Conservation (phyloP, 2,888 invertebrate species). For the Amphipyra tragopoginis region DNA sequence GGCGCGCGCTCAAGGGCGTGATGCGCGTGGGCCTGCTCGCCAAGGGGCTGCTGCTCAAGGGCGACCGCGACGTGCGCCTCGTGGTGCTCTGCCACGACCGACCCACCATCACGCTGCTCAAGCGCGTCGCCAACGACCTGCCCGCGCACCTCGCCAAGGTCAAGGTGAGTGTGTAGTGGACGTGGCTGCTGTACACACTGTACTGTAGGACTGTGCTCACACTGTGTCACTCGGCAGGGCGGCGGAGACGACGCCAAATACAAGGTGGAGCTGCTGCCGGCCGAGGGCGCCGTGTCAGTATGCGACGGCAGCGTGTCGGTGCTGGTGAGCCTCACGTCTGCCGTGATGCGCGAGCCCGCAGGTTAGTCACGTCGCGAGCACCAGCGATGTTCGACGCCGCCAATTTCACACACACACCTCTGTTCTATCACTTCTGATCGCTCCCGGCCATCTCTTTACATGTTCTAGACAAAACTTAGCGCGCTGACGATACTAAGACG, state of each 20-base stretch:
- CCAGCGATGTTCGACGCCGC: conserved; percentile 70
- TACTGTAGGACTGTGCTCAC: too few species aligned
- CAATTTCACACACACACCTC: conserved; percentile 73
- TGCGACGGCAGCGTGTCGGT: conserved; percentile 94
- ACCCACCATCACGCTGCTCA: conserved; percentile 96
- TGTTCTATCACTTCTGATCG: conserved; percentile 49
- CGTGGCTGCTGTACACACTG: not conserved
- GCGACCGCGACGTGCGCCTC: conserved; percentile 96
- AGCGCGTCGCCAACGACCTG: conserved; percentile 95
- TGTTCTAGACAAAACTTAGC: conserved; percentile 56
- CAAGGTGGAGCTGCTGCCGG: conserved; percentile 95
- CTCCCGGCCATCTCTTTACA: conserved; percentile 36
- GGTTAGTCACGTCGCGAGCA: conserved; percentile 76
- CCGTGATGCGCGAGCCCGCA: conserved; percentile 95
- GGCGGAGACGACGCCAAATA: conserved; percentile 90
- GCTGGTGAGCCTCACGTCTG: conserved; percentile 97
- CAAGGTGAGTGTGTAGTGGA: too few species aligned
- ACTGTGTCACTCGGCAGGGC: conserved; percentile 59
- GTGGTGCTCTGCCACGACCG: conserved; percentile 98
- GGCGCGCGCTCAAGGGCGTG: conserved; percentile 96
- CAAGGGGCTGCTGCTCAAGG: conserved; percentile 95
- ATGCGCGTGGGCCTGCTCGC: conserved; percentile 97
- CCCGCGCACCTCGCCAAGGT: conserved; percentile 93
- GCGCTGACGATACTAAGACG: conserved; percentile 53
- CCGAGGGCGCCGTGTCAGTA: conserved; percentile 96